A percentile compares a stretch with the other conserved stretches of the same genome.
Conservation (phyloP, 2,797 vertebrate species). For the Gymnothorax javanicus region DNA sequence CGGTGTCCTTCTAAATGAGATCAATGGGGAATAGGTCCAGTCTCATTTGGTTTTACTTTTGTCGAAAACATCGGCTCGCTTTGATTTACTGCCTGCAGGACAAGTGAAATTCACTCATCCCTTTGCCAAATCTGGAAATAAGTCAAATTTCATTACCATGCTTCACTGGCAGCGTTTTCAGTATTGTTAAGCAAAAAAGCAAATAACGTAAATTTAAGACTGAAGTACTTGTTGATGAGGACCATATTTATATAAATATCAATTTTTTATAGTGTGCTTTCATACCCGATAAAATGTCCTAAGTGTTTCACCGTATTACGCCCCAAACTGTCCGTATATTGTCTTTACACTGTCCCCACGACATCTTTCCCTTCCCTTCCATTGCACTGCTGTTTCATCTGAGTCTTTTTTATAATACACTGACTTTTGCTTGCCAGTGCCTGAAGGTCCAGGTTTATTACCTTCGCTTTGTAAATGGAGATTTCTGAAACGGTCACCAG, state of each 20-base stretch:
- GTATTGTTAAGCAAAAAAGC: too few relatives aligned
- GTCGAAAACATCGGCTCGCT: too few relatives aligned
- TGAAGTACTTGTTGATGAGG: too few relatives aligned
- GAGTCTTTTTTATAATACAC: background rate
- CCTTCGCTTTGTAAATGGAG: background rate
- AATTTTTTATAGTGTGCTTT: too few relatives aligned
- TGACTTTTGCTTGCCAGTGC: background rate
- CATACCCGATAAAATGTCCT: too few relatives aligned
- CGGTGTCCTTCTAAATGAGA: background rate
- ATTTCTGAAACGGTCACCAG: background rate
- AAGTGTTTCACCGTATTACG: background rate
- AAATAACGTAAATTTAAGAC: too few relatives aligned
- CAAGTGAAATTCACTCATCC: too few relatives aligned
- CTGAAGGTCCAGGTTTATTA: background rate
- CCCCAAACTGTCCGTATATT: background rate
- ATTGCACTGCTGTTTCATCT: background rate
- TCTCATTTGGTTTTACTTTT: background rate
- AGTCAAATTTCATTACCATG: too few relatives aligned
- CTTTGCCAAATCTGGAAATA: too few relatives aligned
- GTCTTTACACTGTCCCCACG: background rate
- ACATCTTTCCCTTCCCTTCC: background rate
- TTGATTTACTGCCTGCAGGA: too few relatives aligned
- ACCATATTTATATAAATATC: too few relatives aligned
- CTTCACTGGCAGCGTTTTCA: too few relatives aligned
- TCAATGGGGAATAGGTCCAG: background rate